Conservation (phyloP, 2,797 vertebrate genomes). For the Rallus crepitans region DNA sequence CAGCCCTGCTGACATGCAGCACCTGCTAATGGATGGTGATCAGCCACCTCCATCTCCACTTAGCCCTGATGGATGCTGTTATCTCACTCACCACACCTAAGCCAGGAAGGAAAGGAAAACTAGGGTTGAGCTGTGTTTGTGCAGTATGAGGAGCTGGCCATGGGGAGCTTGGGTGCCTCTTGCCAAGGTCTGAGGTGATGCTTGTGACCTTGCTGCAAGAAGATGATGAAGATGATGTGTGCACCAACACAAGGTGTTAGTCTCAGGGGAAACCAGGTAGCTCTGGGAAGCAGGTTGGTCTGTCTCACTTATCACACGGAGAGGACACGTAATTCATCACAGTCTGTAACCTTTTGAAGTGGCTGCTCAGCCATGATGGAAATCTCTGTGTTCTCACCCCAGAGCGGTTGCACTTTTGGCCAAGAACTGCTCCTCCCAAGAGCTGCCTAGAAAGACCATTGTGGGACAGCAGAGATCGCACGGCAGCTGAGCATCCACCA, state of each 20-base stretch:
- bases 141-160: rapidly evolving
- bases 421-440: neutral
- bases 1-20: neutral
- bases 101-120: neutral
- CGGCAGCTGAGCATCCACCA: neutral
- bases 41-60: neutral
- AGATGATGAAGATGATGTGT: rapidly evolving
- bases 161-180: neutral
- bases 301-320: neutral
- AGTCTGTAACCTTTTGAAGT: neutral
- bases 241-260: rapidly evolving
- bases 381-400: neutral
- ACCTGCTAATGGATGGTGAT: neutral
- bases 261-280: neutral
- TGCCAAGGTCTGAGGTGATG: neutral
- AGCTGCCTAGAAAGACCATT: neutral
- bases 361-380: neutral
- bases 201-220: neutral
- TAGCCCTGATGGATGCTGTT: rapidly evolving
- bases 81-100: neutral
- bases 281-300: neutral
- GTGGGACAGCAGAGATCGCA: neutral
- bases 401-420: neutral
- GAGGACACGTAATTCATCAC: neutral
- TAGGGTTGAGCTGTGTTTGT: neutral